Conservation (phyloP, 2,888 invertebrate species). For the Papilio elwesi region DNA sequence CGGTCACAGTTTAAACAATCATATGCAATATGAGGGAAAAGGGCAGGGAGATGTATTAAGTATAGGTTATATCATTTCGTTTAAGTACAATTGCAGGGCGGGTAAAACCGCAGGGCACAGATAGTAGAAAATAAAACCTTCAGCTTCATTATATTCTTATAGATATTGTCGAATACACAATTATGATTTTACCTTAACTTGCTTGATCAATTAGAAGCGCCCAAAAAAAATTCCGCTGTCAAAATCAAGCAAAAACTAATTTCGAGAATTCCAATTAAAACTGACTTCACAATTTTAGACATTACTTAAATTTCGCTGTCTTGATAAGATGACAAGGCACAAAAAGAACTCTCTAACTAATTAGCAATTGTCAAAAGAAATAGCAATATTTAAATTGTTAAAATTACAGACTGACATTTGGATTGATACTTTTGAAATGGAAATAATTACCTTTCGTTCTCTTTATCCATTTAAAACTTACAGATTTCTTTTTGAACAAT, state of each 20-base stretch:
- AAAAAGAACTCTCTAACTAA: slow-evolving; percentile 23
- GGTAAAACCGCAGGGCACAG: too few relatives aligned
- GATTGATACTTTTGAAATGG: slow-evolving; percentile 13
- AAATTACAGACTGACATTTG: slow-evolving; percentile 10
- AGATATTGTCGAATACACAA: too few relatives aligned
- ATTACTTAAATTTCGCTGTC: slow-evolving; percentile 22
- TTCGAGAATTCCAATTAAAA: slow-evolving; percentile 9
- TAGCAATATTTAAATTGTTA: slow-evolving; percentile 20
- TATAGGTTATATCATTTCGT: too few relatives aligned
- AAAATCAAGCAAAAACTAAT: slow-evolving; percentile 15
- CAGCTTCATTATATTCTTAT: too few relatives aligned
- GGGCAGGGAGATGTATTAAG: too few relatives aligned
- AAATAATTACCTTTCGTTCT: slow-evolving; percentile 12
- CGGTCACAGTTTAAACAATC: too few relatives aligned
- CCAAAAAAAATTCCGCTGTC: slow-evolving; percentile 1
- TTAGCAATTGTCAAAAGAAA: slow-evolving; percentile 30
- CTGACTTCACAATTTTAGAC: slow-evolving; percentile 3
- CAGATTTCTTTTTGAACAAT: neutral
- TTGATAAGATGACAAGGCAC: slow-evolving; percentile 33
- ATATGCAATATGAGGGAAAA: too few relatives aligned
- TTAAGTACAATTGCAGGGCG: too few relatives aligned
- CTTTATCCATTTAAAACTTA: slow-evolving; percentile 15
- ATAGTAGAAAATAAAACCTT: too few relatives aligned
- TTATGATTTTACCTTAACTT: neutral
- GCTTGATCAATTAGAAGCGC: too few relatives aligned